Conservation (phyloP, 1,140 invertebrate species). For the Frieseomelitta varia region DNA sequence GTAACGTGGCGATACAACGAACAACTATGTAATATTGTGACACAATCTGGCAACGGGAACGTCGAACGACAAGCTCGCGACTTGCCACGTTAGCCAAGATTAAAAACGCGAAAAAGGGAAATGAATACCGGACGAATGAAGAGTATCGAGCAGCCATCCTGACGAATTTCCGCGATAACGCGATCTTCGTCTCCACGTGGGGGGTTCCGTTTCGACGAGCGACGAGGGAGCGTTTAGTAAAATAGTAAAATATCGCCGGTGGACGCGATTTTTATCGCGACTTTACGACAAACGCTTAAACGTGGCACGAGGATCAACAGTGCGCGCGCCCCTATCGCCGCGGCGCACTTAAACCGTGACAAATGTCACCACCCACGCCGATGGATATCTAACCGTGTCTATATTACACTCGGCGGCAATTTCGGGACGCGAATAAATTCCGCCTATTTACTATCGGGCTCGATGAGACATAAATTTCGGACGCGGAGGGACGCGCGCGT, state of each 20-base stretch:
- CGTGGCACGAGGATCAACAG: conserved; percentile 55
- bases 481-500: no score
- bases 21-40: not conserved
- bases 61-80: not conserved
- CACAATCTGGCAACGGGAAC: not conserved
- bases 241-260: conserved; percentile 66
- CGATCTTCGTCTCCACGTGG: conserved; percentile 48
- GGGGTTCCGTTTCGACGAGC: conserved; percentile 49
- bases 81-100: not conserved
- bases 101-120: not conserved
- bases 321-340: conserved; percentile 61
- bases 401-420: conserved; percentile 54
- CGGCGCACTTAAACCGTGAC: conserved; percentile 65
- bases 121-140: no score
- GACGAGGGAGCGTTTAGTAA: conserved; percentile 52
- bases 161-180: conserved; percentile 39
- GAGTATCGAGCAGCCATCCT: not conserved
- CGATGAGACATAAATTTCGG: conserved; percentile 59
- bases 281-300: conserved; percentile 65
- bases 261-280: conserved; percentile 52
- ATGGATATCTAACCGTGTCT: conserved; percentile 57
- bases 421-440: conserved; percentile 65
- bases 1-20: not conserved
- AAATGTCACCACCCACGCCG: conserved; percentile 67
- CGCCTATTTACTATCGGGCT: conserved; percentile 56